Conservation (phyloP, 2,888 invertebrate genomes). For the Luperina testacea region DNA sequence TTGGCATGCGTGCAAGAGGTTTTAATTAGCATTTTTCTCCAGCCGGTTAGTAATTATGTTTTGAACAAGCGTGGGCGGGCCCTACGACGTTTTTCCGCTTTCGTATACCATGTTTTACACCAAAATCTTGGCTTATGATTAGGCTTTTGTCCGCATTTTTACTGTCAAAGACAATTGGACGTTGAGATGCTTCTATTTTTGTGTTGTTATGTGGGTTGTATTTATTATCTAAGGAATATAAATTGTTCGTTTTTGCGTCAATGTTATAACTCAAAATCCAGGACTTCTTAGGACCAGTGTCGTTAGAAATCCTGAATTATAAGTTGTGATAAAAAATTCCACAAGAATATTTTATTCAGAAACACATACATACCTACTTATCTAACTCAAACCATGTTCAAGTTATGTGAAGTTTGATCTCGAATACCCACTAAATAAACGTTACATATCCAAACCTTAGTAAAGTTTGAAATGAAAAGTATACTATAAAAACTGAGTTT, state of each 20-base stretch:
- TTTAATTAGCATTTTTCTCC: conserved; percentile 72
- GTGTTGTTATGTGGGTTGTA: background rate
- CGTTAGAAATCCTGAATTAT: no score
- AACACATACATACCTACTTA: background rate
- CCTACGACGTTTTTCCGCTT: conserved; percentile 52
- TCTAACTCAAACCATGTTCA: background rate
- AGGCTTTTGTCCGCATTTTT: conserved; percentile 35
- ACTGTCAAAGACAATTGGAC: conserved; percentile 32
- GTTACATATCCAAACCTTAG: background rate
- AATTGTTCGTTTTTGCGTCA: conserved; percentile 7
- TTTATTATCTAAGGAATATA: background rate
- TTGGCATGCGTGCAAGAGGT: conserved; percentile 64
- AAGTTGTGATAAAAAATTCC: background rate
- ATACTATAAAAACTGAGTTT: conserved; percentile 17
- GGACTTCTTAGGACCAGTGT: no score
- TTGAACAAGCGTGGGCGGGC: conserved; percentile 63
- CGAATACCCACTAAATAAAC: background rate
- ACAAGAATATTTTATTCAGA: background rate
- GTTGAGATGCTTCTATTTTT: conserved; percentile 13
- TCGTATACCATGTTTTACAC: conserved; percentile 50
- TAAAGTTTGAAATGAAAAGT: background rate
- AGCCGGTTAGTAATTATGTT: conserved; percentile 68
- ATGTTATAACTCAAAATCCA: background rate
- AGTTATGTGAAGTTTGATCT: background rate
- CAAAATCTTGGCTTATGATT: conserved; percentile 38